Percentiles rank a stretch among this genome's conserved stretches.
These are phyloP conservation scores for Oligia strigilis DNA, from an alignment of 2,888 invertebrate genomes.

Conservation along the genomic window DNA sequence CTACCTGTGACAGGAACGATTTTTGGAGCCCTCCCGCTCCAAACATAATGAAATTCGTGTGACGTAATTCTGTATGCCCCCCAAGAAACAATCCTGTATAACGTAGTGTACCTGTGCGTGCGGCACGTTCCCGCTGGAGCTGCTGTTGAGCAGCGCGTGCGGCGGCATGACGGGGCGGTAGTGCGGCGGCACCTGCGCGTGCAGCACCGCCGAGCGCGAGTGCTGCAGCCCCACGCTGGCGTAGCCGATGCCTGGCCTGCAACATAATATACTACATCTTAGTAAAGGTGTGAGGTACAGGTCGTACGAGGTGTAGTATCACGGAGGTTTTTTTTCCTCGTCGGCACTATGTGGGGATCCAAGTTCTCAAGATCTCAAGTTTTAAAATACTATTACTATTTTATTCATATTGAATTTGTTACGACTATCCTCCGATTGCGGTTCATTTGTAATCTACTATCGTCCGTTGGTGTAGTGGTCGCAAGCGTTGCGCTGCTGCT, in stretches of 20 bases:
- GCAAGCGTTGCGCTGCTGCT: no score
- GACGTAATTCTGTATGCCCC: not conserved
- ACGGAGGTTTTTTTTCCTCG: not conserved
- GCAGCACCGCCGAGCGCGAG: constrained; percentile 94
- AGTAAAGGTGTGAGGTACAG: not conserved
- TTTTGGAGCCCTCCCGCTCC: no score
- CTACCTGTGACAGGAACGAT: no score
- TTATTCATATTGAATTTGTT: no score
- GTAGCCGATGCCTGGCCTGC: constrained; percentile 87
- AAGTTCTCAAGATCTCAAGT: not conserved
- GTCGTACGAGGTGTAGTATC: not conserved
- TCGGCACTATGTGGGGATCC: no score
- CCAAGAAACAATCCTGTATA: not conserved
- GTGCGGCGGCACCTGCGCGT: constrained; percentile 90
- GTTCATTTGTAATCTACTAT: no score
- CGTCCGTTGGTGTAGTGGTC: no score
- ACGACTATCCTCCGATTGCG: no score
- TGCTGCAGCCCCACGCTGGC: constrained; percentile 90
- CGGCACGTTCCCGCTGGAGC: constrained; percentile 92
- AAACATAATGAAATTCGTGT: not conserved
- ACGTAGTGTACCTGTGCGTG: constrained; percentile 82
- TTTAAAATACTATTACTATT: not conserved
- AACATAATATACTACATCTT: constrained; percentile 50
- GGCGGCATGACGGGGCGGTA: constrained; percentile 88
- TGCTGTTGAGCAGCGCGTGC: constrained; percentile 89